Conservation (phyloP, 2,888 invertebrate genomes). For the Eupithecia exiguata region DNA sequence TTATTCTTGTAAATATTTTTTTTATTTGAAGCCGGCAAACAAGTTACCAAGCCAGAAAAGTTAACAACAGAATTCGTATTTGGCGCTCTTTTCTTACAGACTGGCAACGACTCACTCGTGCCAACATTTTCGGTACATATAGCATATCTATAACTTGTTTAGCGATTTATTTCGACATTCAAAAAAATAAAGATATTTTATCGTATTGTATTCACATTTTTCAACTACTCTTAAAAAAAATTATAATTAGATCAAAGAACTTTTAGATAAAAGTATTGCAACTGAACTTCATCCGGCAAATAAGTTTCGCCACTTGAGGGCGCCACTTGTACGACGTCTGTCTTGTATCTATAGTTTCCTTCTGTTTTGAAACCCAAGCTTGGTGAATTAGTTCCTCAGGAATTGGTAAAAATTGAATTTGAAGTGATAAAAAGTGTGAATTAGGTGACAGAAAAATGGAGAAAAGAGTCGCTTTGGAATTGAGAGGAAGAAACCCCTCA, state of each 20-base stretch:
- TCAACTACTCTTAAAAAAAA: not conserved
- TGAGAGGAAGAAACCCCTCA: slow-evolving; percentile 94
- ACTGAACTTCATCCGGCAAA: slow-evolving; percentile 66
- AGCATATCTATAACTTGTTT: not conserved
- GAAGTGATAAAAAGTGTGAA: slow-evolving; percentile 68
- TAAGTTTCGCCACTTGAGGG: slow-evolving; percentile 69
- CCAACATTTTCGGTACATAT: slow-evolving; percentile 52
- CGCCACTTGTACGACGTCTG: slow-evolving; percentile 79
- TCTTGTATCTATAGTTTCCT: slow-evolving; percentile 84
- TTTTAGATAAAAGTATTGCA: slow-evolving; percentile 20
- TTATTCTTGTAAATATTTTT: not conserved
- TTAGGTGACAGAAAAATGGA: slow-evolving; percentile 87
- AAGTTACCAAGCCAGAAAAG: slow-evolving; percentile 29
- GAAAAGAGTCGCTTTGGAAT: slow-evolving; percentile 97
- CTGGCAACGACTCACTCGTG: slow-evolving; percentile 52
- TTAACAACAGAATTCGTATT: slow-evolving; percentile 57
- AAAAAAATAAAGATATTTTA: not conserved
- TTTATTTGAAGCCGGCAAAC: slow-evolving; percentile 6
- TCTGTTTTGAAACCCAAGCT: slow-evolving; percentile 85
- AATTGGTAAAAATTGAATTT: slow-evolving; percentile 65
- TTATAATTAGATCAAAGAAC: not conserved
- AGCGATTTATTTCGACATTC: not conserved
- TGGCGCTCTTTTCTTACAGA: slow-evolving; percentile 55
- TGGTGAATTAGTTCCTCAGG: slow-evolving; percentile 77
- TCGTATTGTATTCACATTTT: not conserved